Conservation (phyloP, 1,140 invertebrate genomes). For the Hyles vespertilio region DNA sequence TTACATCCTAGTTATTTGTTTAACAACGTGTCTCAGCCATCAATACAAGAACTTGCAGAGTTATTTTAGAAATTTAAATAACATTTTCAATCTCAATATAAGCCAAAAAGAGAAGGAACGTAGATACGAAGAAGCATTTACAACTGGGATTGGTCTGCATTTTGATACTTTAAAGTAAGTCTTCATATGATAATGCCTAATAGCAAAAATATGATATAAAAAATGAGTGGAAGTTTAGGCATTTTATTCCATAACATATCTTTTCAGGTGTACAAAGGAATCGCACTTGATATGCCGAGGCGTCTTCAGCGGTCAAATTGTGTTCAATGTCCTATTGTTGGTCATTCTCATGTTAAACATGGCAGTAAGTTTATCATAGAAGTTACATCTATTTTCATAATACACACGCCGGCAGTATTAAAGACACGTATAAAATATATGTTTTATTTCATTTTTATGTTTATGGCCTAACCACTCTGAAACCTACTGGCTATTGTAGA, state of each 20-base stretch:
- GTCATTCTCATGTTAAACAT: constrained; percentile 45
- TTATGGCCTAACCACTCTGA: too few relatives aligned
- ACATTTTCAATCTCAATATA: constrained; percentile 33
- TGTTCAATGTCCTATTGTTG: constrained; percentile 34
- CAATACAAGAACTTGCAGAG: constrained; percentile 45
- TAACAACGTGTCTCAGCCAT: constrained; percentile 32
- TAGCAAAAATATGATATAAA: too few relatives aligned
- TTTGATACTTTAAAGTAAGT: constrained; percentile 38
- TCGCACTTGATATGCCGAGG: constrained; percentile 26
- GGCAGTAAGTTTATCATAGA: constrained; percentile 36
- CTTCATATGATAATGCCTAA: too few relatives aligned
- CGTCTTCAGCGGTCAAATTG: constrained; percentile 44
- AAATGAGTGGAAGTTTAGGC: not conserved
- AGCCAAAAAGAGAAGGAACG: constrained; percentile 34
- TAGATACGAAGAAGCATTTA: constrained; percentile 35
- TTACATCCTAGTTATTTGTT: constrained; percentile 31
- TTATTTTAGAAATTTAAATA: constrained; percentile 38
- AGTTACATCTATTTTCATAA: too few relatives aligned
- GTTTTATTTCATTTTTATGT: too few relatives aligned
- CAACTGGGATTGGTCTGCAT: constrained; percentile 45
- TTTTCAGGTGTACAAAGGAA: constrained; percentile 38
- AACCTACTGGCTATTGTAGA: too few relatives aligned
- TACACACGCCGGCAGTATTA: too few relatives aligned
- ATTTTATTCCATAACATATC: too few relatives aligned
- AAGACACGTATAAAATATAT: too few relatives aligned